Conservation (phyloP, 1,140 invertebrate genomes). For the Physella acuta region DNA sequence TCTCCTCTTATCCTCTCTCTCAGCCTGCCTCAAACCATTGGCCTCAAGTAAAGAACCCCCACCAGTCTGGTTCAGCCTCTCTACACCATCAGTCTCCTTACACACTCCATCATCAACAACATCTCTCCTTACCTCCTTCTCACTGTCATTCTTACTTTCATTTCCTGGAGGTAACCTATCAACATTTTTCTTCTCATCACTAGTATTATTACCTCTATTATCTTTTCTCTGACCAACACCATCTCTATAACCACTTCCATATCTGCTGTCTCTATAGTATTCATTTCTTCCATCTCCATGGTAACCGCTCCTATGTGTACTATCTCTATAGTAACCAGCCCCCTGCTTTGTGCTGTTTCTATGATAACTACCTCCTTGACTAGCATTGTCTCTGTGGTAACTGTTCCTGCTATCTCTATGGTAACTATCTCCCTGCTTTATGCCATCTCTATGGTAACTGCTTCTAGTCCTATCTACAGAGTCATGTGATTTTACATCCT, state of each 20-base stretch:
- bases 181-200: background rate
- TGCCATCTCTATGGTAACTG: background rate
- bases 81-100: background rate
- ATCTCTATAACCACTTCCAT: background rate
- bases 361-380: background rate
- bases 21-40: too few species aligned
- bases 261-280: background rate
- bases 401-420: background rate
- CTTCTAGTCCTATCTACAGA: background rate
- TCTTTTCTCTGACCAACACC: background rate
- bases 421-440: background rate
- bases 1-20: too few species aligned
- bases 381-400: background rate
- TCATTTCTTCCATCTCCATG: background rate
- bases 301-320: background rate
- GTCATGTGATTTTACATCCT: background rate
- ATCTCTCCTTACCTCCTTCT: background rate
- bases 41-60: too few species aligned
- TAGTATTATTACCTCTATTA: background rate
- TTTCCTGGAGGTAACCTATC: too few species aligned
- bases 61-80: too few species aligned
- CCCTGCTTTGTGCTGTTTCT: background rate
- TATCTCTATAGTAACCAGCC: background rate
- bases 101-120: background rate
- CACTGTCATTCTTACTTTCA: background rate